Base-by-base conservation (phyloP, 2,797 vertebrate genomes). In the Acipenser ruthenus region DNA sequence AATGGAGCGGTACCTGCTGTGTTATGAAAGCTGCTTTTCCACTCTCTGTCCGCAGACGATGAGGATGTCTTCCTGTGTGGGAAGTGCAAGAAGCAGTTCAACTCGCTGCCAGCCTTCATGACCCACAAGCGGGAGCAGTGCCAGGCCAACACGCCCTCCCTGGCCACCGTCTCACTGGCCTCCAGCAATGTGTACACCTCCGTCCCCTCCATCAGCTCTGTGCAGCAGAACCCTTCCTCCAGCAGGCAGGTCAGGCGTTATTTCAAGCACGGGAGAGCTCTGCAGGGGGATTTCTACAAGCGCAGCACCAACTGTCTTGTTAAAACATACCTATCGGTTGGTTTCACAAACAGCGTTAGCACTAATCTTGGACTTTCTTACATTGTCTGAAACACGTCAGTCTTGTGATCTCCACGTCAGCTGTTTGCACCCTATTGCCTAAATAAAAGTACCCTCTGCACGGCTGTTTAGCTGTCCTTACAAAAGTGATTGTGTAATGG, bases 81-180 rank as follows among this genome's bases (percentile, higher is more conserved):
- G 47, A 98, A 98, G 74, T 99, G 96, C 79, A 99, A 99, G 82
- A 99, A 99, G 82, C 95, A 98, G 80, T 99, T 99, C 79, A 98
- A 98, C 75, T 96, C 93, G 0, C 78, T 99, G 75, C 89, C 94
- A 0, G 90, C 88, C 7, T 99, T 99, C 77, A 95, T 99, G 93
- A 94, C 86, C 12, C 96, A 99, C 84, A 98, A 98, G 83, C 89
- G 96, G 70, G 96, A 99, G 72, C 96, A 96, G 81, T 99, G 96
- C 77, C 95, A 95, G 82, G 89, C 92, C 8, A 91, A 70, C 7
- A 68, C 89, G 5, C 92, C 94, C 0, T 92, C 95, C 1, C 82
- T 99, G 67, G 93, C 96, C 77, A 94, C 96, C 0, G 96, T 96
- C 62, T 97, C 95, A 0, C 74, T 99, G 84, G 93, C 95, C 55